These are phyloP conservation scores for Nettapus auritus DNA, from an alignment of 2,113 vertebrate species.

Conservation along the genomic window DNA sequence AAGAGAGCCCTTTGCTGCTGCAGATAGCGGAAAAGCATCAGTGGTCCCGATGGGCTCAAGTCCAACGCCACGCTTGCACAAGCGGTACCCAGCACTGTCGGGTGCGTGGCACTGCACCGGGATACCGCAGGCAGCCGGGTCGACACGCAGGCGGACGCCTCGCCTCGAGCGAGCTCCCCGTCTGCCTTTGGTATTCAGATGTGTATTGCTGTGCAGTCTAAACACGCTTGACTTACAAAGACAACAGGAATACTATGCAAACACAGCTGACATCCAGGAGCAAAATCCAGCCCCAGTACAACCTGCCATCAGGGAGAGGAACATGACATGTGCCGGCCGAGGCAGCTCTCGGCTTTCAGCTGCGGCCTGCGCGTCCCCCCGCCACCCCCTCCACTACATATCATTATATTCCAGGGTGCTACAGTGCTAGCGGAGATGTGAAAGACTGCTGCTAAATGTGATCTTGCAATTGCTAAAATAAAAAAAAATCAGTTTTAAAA, in stretches of 20 bases:
- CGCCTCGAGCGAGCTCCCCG: not conserved
- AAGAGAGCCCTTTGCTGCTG: too few species aligned
- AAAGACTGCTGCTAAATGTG: not conserved
- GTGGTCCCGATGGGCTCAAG: accelerated
- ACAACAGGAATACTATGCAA: not conserved
- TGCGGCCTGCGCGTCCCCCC: accelerated
- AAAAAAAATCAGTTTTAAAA: not conserved
- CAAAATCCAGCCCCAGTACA: not conserved
- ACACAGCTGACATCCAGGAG: not conserved
- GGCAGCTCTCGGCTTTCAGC: not conserved
- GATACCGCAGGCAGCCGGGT: accelerated
- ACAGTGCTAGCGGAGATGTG: accelerated
- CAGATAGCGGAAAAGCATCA: accelerated
- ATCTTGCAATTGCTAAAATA: not conserved
- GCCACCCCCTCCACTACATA: not conserved
- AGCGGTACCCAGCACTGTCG: accelerated
- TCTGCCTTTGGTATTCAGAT: too few species aligned
- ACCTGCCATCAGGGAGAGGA: not conserved
- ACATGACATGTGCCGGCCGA: accelerated
- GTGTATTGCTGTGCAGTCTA: accelerated
- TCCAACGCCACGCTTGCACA: accelerated
- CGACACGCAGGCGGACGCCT: not conserved
- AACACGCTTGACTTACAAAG: not conserved
- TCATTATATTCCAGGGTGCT: not conserved
- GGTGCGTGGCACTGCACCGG: accelerated